phyloP scores from a whole-genome alignment of 1,140 invertebrate genomes.

The Hyphantria cunea region DNA sequence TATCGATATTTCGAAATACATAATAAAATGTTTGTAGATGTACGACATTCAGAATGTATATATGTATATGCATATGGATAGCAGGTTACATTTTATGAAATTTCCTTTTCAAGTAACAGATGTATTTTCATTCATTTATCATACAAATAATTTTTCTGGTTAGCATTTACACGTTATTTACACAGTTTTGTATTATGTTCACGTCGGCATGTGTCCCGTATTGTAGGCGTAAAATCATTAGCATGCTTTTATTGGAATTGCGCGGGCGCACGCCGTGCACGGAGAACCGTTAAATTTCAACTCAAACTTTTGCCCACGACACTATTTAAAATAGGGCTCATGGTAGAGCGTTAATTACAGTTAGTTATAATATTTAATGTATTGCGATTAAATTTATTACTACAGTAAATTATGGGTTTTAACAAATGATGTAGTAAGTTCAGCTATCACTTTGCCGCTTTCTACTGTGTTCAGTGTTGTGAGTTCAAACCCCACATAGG shows the following conservation, averaged over 20 bases:
- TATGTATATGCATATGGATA: no score
- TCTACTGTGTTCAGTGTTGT: no score
- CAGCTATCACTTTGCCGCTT: no score
- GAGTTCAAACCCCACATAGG: no score
- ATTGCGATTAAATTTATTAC: no score
- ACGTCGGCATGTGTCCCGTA: conserved; percentile 13
- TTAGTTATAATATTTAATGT: no score
- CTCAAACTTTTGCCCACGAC: conserved; percentile 7
- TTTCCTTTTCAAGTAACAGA: no score
- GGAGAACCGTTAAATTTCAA: conserved; percentile 29
- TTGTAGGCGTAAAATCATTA: conserved; percentile 28
- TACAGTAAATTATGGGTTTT: no score
- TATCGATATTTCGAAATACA: background rate
- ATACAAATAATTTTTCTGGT: conserved; percentile 3
- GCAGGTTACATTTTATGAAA: no score
- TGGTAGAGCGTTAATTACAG: background rate
- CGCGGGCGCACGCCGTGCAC: conserved; percentile 11
- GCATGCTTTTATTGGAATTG: conserved; percentile 21
- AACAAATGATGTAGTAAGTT: no score
- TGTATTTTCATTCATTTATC: background rate
- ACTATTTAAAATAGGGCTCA: conserved; percentile 2
- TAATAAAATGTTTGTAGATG: no score
- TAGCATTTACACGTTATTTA: background rate
- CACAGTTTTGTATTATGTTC: background rate
- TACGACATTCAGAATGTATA: no score